Evolutionary conservation across 2,113 vertebrate species (phyloP).

Genomic region (Sisor rabdophorus): DNA sequence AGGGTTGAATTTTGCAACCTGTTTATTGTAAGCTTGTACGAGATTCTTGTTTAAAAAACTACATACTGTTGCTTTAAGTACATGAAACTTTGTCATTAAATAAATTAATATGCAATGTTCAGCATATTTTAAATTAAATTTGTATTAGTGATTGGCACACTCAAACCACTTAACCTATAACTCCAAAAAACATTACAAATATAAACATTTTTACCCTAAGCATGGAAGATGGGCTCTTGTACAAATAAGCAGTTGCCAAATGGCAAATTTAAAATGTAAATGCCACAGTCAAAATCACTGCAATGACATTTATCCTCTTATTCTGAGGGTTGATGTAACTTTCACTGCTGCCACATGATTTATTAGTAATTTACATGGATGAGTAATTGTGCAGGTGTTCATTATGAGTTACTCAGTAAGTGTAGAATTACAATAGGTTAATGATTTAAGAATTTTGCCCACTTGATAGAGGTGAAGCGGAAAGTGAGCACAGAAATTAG

Average conservation of each 20-base stretch:
- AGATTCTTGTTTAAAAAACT: too few species aligned
- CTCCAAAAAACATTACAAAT: not conserved
- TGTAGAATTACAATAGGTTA: not conserved
- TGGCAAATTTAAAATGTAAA: too few species aligned
- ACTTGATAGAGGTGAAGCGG: not conserved
- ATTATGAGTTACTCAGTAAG: not conserved
- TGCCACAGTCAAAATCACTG: too few species aligned
- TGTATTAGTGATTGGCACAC: not conserved
- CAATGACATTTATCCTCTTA: too few species aligned
- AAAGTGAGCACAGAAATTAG: not conserved
- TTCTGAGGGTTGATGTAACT: not conserved
- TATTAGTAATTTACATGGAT: not conserved
- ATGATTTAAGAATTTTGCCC: not conserved
- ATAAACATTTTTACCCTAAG: too few species aligned
- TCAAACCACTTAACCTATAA: not conserved
- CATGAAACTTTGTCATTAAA: too few species aligned
- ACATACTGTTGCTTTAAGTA: too few species aligned
- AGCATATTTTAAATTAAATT: not conserved
- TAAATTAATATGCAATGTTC: not conserved
- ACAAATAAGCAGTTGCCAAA: too few species aligned
- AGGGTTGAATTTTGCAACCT: not conserved
- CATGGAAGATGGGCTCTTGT: too few species aligned
- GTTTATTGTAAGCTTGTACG: too few species aligned
- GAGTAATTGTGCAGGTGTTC: not conserved
- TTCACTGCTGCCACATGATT: not conserved